Conservation (phyloP, 1,140 invertebrate species). For the Eurosta solidaginis region DNA sequence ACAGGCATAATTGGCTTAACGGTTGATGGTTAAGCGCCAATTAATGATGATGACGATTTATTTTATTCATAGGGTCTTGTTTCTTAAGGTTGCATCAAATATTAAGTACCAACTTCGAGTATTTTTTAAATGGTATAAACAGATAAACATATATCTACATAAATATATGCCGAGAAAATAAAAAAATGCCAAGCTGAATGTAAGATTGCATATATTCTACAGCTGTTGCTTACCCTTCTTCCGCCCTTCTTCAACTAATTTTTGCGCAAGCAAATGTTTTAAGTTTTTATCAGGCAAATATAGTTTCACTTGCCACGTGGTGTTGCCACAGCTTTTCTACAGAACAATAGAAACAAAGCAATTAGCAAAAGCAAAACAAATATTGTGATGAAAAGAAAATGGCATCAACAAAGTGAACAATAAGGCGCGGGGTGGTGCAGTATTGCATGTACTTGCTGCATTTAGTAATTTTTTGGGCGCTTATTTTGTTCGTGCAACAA, state of each 20-base stretch:
- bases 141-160: neutral
- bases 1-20: too few relatives aligned
- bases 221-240: neutral
- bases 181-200: neutral
- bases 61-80: too few relatives aligned
- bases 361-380: neutral
- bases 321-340: neutral
- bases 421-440: slow-evolving; percentile 17
- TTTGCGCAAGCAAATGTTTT: neutral
- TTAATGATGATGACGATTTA: too few relatives aligned
- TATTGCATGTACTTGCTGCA: slow-evolving; percentile 17
- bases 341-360: neutral
- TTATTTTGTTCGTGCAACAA: neutral
- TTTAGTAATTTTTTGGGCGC: slow-evolving; percentile 6
- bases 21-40: too few relatives aligned
- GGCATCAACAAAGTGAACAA: neutral
- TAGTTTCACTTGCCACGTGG: slow-evolving; percentile 12
- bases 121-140: too few relatives aligned
- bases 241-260: slow-evolving; percentile 14
- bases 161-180: neutral
- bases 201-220: neutral
- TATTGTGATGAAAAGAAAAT: neutral
- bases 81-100: too few relatives aligned
- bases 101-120: too few relatives aligned
- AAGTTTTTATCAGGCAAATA: neutral